These are phyloP conservation scores for Dolomedes plantarius DNA, from an alignment of 2,888 invertebrate species.

Conservation along the genomic window DNA sequence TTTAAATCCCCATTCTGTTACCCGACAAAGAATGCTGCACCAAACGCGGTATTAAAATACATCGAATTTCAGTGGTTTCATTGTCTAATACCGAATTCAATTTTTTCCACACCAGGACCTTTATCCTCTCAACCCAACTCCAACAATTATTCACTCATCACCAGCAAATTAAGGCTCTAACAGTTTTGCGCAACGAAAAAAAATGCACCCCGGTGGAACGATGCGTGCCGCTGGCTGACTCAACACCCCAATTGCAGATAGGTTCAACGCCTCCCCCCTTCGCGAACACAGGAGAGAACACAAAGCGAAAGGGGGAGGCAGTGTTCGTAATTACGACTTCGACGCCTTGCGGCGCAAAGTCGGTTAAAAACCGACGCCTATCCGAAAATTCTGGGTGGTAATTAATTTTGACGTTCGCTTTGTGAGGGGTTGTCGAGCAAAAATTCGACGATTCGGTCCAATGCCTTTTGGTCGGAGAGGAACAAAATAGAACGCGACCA, in stretches of 20 bases:
- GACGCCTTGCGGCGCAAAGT: constrained; percentile 65
- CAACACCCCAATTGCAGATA: constrained; percentile 34
- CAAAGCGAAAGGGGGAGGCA: neutral
- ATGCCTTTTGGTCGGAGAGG: neutral
- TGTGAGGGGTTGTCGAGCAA: neutral
- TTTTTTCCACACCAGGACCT: neutral
- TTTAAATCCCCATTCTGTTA: too few relatives aligned
- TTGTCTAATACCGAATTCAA: neutral
- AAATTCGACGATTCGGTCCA: constrained; percentile 6
- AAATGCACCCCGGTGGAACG: constrained; percentile 41
- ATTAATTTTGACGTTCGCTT: constrained; percentile 62
- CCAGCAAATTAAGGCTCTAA: constrained; percentile 16
- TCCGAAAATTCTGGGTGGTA: constrained; percentile 39
- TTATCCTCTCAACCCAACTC: neutral
- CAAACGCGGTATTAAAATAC: too few relatives aligned
- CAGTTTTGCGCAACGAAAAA: neutral
- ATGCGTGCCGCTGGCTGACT: constrained; percentile 33
- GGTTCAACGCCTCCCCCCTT: constrained; percentile 44
- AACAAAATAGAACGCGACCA: neutral
- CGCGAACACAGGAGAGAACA: constrained; percentile 3
- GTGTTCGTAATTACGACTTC: constrained; percentile 44
- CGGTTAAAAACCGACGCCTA: constrained; percentile 62
- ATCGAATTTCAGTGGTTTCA: constrained; percentile 4
- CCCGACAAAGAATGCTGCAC: too few relatives aligned
- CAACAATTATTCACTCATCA: constrained; percentile 16